phyloP scores from a whole-genome alignment of 2,113 vertebrate genomes.

The Cnemophilus loriae region DNA sequence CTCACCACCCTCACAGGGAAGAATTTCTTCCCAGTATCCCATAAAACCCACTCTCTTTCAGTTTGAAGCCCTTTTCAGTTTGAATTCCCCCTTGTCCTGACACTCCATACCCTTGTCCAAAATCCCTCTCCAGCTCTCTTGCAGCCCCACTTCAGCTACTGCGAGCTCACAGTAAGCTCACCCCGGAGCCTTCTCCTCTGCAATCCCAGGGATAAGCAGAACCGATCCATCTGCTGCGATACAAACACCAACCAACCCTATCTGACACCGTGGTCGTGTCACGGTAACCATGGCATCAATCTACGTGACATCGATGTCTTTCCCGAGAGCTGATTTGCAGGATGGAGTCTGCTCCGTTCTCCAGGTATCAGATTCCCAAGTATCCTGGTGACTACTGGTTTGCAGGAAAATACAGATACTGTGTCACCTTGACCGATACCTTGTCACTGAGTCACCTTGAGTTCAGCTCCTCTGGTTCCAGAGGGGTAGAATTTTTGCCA shows the following conservation, averaged over 20 bases:
- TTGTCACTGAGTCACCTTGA: neutral
- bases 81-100: neutral
- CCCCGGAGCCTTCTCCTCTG: neutral
- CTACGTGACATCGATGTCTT: accelerated
- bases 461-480: neutral
- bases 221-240: accelerated
- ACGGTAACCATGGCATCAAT: neutral
- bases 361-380: neutral
- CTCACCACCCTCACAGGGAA: accelerated
- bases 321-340: neutral
- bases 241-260: too few species aligned
- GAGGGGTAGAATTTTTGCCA: neutral
- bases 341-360: neutral
- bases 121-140: neutral
- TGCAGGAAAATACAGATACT: neutral
- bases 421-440: neutral
- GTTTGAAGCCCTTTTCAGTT: neutral
- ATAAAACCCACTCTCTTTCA: neutral
- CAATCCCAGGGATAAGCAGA: neutral
- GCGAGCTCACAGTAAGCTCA: neutral
- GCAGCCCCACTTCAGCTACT: neutral
- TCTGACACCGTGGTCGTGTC: neutral
- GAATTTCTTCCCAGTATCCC: neutral
- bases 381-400: neutral
- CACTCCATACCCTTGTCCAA: neutral